Evolutionary conservation across 2,113 vertebrate species (phyloP).

Genomic region (Chaetorhynchus papuensis): DNA sequence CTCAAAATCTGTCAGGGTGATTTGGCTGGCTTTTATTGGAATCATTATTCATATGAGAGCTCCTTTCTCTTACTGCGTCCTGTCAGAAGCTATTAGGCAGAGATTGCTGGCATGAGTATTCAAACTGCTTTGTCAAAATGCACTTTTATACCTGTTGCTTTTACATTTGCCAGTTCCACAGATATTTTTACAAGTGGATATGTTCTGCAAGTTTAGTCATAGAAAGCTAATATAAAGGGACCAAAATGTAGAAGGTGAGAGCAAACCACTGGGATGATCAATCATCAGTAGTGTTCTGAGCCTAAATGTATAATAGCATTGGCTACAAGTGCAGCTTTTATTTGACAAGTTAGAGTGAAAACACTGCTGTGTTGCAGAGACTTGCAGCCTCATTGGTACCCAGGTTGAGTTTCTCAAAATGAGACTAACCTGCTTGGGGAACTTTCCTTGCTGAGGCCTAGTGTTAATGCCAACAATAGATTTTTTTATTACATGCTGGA

Average conservation of each 20-base stretch:
- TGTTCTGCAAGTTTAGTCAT: not conserved
- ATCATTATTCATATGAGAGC: not conserved
- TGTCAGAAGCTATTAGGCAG: not conserved
- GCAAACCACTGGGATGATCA: not conserved
- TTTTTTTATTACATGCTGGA: conserved; percentile 2
- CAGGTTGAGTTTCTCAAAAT: not conserved
- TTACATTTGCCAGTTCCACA: not conserved
- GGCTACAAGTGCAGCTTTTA: not conserved
- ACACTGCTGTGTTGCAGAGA: not conserved
- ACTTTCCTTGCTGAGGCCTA: not conserved
- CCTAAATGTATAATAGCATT: not conserved
- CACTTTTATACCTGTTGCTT: not conserved
- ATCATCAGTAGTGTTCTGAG: not conserved
- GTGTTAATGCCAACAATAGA: not conserved
- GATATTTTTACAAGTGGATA: not conserved
- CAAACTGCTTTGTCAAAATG: not conserved
- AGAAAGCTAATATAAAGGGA: not conserved
- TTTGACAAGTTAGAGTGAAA: not conserved
- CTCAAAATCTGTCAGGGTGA: not conserved
- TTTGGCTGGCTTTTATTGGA: conserved; percentile 1
- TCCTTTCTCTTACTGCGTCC: not conserved
- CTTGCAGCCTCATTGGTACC: not conserved
- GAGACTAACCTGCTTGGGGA: not conserved
- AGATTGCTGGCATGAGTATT: not conserved
- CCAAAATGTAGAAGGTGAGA: not conserved